Conservation (phyloP, 2,797 vertebrate genomes). For the Sebastes matsubarae region DNA sequence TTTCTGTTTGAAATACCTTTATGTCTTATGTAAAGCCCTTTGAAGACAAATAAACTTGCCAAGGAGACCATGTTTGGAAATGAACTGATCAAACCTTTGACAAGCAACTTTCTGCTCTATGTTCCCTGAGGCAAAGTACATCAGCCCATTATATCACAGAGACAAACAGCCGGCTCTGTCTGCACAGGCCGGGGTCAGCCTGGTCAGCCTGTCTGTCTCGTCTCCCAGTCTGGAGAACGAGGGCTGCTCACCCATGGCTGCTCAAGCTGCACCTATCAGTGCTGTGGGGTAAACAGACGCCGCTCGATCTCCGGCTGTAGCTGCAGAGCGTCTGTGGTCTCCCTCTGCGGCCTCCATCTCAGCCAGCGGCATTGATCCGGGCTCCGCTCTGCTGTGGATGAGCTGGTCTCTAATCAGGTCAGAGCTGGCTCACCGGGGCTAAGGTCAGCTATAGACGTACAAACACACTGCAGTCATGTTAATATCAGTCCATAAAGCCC, state of each 20-base stretch:
- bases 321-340: neutral
- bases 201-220: slow-evolving; percentile 55
- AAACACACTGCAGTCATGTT: slow-evolving; percentile 44
- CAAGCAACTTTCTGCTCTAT: neutral
- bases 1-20: neutral
- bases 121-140: slow-evolving; percentile 1
- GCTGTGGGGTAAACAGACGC: slow-evolving; percentile 62
- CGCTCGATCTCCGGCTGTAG: neutral
- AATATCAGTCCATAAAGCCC: slow-evolving; percentile 66
- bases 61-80: slow-evolving; percentile 25
- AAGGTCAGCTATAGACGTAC: slow-evolving; percentile 29
- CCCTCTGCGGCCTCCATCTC: slow-evolving; percentile 15
- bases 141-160: slow-evolving; percentile 25
- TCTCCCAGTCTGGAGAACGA: slow-evolving; percentile 25
- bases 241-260: slow-evolving; percentile 54
- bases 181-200: slow-evolving; percentile 48
- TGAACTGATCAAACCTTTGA: slow-evolving; percentile 17
- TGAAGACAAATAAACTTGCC: neutral
- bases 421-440: neutral
- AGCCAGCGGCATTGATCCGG: slow-evolving; percentile 43
- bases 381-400: neutral
- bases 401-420: slow-evolving; percentile 35
- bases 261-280: slow-evolving; percentile 65
- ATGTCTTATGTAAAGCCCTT: neutral
- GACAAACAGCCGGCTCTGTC: slow-evolving; percentile 36